These are phyloP conservation scores for Stegana nigrithorax DNA, from an alignment of 2,888 invertebrate species.

Conservation along the genomic window DNA sequence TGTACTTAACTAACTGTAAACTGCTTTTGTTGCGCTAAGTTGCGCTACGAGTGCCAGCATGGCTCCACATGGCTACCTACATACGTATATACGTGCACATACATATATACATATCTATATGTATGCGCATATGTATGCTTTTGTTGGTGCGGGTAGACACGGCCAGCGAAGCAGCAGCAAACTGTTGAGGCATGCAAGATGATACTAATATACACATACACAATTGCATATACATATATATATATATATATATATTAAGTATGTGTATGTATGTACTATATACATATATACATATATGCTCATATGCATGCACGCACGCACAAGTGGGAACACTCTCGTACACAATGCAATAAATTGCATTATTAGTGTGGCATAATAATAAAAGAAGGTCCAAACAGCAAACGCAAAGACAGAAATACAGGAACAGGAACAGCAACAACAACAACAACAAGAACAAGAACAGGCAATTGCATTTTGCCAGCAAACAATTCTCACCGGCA, in stretches of 20 bases:
- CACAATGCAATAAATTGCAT: too few species aligned
- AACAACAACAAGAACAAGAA: not conserved
- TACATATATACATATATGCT: not conserved
- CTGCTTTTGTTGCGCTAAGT: too few species aligned
- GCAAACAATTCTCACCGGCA: not conserved
- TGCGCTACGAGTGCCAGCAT: too few species aligned
- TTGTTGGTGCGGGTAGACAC: not conserved
- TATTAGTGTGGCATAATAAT: too few species aligned
- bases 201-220: not conserved
- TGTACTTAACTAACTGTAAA: too few species aligned
- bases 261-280: not conserved
- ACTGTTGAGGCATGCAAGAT: too few species aligned
- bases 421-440: not conserved
- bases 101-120: too few species aligned
- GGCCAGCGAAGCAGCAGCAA: not conserved
- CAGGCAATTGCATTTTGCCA: not conserved
- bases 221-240: not conserved
- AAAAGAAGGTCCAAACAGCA: too few species aligned
- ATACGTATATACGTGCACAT: too few species aligned
- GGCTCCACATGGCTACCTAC: too few species aligned
- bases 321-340: not conserved
- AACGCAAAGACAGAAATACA: not conserved
- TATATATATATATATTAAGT: not conserved
- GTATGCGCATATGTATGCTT: too few species aligned
- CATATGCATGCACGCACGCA: not conserved